Evolutionary conservation across 2,113 vertebrate genomes (phyloP).

Genomic region (Glaucidium brasilianum): DNA sequence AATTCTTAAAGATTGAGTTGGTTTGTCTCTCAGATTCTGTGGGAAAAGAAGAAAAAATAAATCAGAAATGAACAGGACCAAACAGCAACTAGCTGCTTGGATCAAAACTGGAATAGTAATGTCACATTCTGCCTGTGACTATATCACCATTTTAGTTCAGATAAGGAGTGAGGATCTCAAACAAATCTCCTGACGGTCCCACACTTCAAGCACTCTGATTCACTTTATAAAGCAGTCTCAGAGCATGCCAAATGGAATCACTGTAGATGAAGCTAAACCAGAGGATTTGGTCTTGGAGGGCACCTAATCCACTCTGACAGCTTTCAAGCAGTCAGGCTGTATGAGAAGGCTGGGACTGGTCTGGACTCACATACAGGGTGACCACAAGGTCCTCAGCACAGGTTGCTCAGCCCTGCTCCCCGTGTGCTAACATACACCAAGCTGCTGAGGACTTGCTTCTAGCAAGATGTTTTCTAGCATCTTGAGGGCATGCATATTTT

Average conservation of each 20-base stretch:
- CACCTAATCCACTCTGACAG: not conserved
- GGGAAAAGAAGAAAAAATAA: not conserved
- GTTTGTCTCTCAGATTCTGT: constrained; percentile 47
- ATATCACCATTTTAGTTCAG: not conserved
- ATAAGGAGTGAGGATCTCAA: not conserved
- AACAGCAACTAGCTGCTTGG: not conserved
- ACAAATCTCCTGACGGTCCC: not conserved
- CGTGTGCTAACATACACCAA: not conserved
- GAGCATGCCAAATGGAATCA: not conserved
- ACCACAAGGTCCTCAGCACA: not conserved
- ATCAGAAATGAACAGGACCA: not conserved
- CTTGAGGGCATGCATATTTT: not conserved
- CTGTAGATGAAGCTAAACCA: not conserved
- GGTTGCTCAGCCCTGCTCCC: not conserved
- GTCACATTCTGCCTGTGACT: not conserved
- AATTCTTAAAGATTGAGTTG: constrained; percentile 15
- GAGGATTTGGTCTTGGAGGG: not conserved
- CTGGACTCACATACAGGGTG: not conserved
- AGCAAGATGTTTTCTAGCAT: not conserved
- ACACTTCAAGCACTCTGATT: rapidly evolving
- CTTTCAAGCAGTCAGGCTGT: not conserved
- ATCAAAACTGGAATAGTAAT: not conserved
- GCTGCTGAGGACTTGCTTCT: not conserved
- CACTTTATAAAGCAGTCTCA: not conserved
- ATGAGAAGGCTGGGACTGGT: not conserved